These are phyloP conservation scores for Trichogramma pretiosum DNA, from an alignment of 1,140 invertebrate genomes.

Conservation along the genomic window DNA sequence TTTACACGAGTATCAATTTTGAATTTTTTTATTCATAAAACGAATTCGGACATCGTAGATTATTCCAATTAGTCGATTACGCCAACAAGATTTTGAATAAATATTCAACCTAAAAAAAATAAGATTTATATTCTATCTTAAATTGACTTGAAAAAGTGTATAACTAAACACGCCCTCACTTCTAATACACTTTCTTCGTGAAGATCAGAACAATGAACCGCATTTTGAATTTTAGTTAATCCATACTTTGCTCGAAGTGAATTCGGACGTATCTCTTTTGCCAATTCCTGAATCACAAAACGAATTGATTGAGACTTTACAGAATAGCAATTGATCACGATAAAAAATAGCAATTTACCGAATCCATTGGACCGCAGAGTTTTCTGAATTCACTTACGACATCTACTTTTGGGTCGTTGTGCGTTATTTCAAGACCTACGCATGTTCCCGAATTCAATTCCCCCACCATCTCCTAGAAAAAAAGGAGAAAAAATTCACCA, in stretches of 20 bases:
- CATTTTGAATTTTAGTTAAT: constrained; percentile 73
- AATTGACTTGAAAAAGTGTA: neutral
- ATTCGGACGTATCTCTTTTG: constrained; percentile 69
- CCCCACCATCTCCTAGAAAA: constrained; percentile 66
- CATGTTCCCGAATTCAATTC: constrained; percentile 75
- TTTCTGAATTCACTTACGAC: constrained; percentile 70
- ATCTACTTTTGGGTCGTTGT: constrained; percentile 48
- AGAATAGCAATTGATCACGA: constrained; percentile 15
- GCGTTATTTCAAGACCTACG: constrained; percentile 77
- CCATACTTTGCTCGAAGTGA: constrained; percentile 80
- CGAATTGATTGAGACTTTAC: constrained; percentile 2
- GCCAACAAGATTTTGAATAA: constrained; percentile 73
- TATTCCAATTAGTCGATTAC: too few species aligned
- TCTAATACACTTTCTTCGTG: constrained; percentile 77
- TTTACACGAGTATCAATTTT: too few species aligned
- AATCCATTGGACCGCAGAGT: constrained; percentile 79
- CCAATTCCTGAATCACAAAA: constrained; percentile 61
- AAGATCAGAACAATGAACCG: constrained; percentile 87
- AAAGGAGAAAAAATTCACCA: neutral
- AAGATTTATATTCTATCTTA: neutral
- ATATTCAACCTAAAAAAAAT: constrained; percentile 53
- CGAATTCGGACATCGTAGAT: too few species aligned
- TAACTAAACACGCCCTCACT: constrained; percentile 37
- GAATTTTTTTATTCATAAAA: too few species aligned
- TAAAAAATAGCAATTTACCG: constrained; percentile 51